These are phyloP conservation scores for Stomatorhinus walkeri DNA, from an alignment of 2,797 vertebrate genomes.

Conservation along the genomic window DNA sequence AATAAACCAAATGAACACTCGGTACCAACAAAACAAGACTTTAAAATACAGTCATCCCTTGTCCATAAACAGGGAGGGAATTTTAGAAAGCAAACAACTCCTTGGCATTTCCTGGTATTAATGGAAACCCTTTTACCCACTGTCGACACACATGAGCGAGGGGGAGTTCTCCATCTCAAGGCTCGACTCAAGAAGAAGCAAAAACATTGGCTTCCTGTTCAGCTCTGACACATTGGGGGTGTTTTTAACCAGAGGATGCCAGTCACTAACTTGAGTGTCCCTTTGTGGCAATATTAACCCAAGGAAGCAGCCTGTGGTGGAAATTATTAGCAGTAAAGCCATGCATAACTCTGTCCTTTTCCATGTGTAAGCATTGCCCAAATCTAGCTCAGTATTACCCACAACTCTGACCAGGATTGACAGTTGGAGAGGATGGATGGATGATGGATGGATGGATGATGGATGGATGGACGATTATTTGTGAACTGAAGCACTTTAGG, in stretches of 20 bases:
- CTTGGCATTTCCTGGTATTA: conserved; percentile 42
- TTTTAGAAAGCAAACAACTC: conserved; percentile 44
- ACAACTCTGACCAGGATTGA: neutral
- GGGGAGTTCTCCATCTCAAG: conserved; percentile 32
- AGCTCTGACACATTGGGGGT: conserved; percentile 30
- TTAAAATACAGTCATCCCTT: conserved; percentile 23
- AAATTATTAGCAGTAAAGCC: conserved; percentile 32
- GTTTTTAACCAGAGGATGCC: conserved; percentile 32
- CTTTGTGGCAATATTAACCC: conserved; percentile 22
- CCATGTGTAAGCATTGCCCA: conserved; percentile 15
- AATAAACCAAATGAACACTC: neutral
- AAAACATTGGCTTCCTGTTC: conserved; percentile 46
- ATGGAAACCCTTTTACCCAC: conserved; percentile 36
- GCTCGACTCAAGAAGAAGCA: conserved; percentile 40
- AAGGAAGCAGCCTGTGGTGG: conserved; percentile 30
- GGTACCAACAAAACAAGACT: neutral
- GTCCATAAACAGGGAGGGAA: conserved; percentile 28
- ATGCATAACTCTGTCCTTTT: neutral
- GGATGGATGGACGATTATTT: neutral
- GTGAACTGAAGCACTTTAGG: neutral
- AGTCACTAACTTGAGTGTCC: conserved; percentile 31
- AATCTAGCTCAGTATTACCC: conserved; percentile 25
- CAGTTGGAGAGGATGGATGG: neutral
- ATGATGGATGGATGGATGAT: neutral
- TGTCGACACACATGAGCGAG: conserved; percentile 34